Evolutionary conservation across 2,797 vertebrate species (phyloP).

Genomic region (Leuciscus waleckii): DNA sequence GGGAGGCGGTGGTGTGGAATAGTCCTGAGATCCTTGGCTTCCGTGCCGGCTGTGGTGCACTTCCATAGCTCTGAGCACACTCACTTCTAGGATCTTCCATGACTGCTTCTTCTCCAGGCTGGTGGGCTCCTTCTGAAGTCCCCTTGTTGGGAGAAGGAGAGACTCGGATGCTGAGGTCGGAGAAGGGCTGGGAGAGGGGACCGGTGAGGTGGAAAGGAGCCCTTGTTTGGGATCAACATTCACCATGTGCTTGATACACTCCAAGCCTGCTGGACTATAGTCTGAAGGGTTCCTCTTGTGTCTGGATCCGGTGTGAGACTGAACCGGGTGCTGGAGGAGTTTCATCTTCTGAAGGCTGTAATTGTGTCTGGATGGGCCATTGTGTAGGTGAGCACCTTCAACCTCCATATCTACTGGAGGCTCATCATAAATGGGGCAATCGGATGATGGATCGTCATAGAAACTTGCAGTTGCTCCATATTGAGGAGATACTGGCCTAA

Average conservation of each 20-base stretch:
- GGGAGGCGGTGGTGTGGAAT: slow-evolving; percentile 73
- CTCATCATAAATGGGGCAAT: slow-evolving; percentile 89
- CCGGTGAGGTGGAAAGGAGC: slow-evolving; percentile 67
- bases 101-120: slow-evolving; percentile 86
- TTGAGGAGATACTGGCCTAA: slow-evolving; percentile 81
- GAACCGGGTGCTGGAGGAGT: slow-evolving; percentile 79
- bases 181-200: slow-evolving; percentile 68
- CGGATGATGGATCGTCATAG: slow-evolving; percentile 86
- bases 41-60: slow-evolving; percentile 85
- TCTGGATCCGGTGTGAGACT: slow-evolving; percentile 75
- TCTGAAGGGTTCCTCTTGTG: slow-evolving; percentile 83
- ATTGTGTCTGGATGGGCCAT: slow-evolving; percentile 67
- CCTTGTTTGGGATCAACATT: slow-evolving; percentile 84
- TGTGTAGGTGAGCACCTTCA: slow-evolving; percentile 77
- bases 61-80: slow-evolving; percentile 85
- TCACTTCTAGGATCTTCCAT: slow-evolving; percentile 87
- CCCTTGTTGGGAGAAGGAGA: slow-evolving; percentile 65
- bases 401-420: slow-evolving; percentile 91
- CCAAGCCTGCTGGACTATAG: slow-evolving; percentile 89
- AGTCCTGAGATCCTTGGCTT: slow-evolving; percentile 87
- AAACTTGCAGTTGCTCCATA: slow-evolving; percentile 81
- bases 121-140: slow-evolving; percentile 67
- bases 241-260: slow-evolving; percentile 93
- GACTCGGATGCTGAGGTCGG: slow-evolving; percentile 62
- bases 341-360: slow-evolving; percentile 83